phyloP scores from a whole-genome alignment of 2,797 vertebrate genomes.

The Pampus argenteus region DNA sequence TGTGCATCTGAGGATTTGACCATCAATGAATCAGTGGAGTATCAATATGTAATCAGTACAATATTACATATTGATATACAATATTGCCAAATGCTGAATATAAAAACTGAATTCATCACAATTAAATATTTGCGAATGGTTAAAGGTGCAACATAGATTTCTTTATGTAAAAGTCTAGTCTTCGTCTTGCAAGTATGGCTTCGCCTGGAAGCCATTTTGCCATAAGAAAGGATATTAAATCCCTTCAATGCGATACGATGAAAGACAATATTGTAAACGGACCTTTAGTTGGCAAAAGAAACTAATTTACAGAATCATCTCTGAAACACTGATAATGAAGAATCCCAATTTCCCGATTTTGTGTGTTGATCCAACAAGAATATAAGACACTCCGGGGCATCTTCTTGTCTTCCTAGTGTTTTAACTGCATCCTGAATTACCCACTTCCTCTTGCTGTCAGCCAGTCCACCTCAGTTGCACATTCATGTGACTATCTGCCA shows the following conservation, averaged over 20 bases:
- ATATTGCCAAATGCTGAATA: conserved; percentile 58
- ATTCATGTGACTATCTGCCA: conserved; percentile 13
- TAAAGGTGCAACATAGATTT: conserved; percentile 10
- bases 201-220: not conserved
- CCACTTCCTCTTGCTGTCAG: conserved; percentile 25
- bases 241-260: not conserved
- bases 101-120: conserved; percentile 25
- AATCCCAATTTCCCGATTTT: conserved; percentile 18
- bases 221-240: not conserved
- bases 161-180: conserved; percentile 9
- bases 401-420: conserved; percentile 16
- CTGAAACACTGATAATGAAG: not conserved
- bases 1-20: conserved; percentile 54
- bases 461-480: conserved; percentile 15
- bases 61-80: conserved; percentile 27
- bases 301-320: not conserved
- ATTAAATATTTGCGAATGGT: not conserved
- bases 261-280: not conserved
- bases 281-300: conserved; percentile 8
- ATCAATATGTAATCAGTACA: conserved; percentile 64
- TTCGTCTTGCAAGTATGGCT: conserved; percentile 9
- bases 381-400: conserved; percentile 11
- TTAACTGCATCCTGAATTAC: conserved; percentile 26
- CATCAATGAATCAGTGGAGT: conserved; percentile 68
- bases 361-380: conserved; percentile 19